phyloP scores from a whole-genome alignment of 1,140 invertebrate genomes.

The Calosoma granatense region DNA sequence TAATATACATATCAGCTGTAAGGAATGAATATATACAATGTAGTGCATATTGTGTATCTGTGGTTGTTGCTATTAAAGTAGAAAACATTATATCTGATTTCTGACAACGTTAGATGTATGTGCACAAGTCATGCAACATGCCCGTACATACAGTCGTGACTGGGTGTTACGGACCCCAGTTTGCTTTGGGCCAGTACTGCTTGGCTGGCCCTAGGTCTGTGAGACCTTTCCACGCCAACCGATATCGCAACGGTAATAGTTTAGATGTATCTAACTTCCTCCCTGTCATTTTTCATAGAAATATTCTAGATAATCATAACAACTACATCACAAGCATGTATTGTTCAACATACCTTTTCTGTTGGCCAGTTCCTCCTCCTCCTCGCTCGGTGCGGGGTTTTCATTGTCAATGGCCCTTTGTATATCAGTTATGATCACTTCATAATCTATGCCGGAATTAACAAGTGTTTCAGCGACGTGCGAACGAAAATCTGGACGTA shows the following conservation, averaged over 20 bases:
- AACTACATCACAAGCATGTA: slow-evolving; percentile 10
- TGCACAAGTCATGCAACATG: slow-evolving; percentile 3
- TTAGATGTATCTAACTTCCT: slow-evolving; percentile 35
- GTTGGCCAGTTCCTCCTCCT: slow-evolving; percentile 55
- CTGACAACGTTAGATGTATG: too few species aligned
- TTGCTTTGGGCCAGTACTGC: slow-evolving; percentile 44
- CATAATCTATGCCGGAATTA: slow-evolving; percentile 47
- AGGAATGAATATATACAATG: too few species aligned
- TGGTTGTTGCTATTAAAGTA: too few species aligned
- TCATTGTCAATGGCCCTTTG: slow-evolving; percentile 67
- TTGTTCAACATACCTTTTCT: slow-evolving; percentile 48
- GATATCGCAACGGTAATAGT: slow-evolving; percentile 42
- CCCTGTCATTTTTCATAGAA: not conserved
- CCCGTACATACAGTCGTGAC: not conserved
- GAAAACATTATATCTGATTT: too few species aligned
- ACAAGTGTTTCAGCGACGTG: slow-evolving; percentile 42
- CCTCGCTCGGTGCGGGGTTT: slow-evolving; percentile 51
- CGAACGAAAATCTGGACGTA: slow-evolving; percentile 44
- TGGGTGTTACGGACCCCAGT: slow-evolving; percentile 38
- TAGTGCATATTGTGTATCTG: too few species aligned
- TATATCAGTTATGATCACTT: slow-evolving; percentile 60
- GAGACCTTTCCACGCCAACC: slow-evolving; percentile 42
- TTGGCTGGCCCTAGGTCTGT: slow-evolving; percentile 40
- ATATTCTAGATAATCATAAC: not conserved
- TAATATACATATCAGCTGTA: too few species aligned